Evolutionary conservation across 2,797 vertebrate genomes (phyloP), one percentile per base, ranked within the genome.

Genomic region (Urosaurus nigricauda): DNA sequence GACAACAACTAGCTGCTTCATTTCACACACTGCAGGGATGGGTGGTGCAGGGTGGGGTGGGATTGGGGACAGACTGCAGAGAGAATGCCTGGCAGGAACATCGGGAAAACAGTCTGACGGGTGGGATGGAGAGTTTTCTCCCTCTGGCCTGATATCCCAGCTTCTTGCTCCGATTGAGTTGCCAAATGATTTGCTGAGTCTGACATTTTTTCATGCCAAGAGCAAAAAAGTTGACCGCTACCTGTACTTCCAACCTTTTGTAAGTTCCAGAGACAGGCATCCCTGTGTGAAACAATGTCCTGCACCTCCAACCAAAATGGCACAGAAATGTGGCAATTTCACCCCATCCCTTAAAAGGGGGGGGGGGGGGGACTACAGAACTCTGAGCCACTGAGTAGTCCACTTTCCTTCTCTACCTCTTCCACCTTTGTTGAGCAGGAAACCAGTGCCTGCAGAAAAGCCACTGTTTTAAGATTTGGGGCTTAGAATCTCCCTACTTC

Each of bases 171-270:
- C 17, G 12, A 73, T 26, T 53, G 79, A 53, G 58, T 77, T 32
- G 35, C 26, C 32, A 21, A 85, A 29, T 32, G 56, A 75, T 82
- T 40, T 56, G 78, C 71, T 82, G 58, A 83, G 51, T 21, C 88
- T 1, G 13, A n/a, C 17, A 21, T 32, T 70, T 75, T 77, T 65
- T 79, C 29, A 14, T 6, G 14, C 82, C 87, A 43, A 79, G 83
- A 79, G 65, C 60, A 21, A 70, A 74, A 26, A 53, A 26, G 14
- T 82, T 35, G 47, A 29, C 56, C 6, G 78, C 78, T 43, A 26
- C 35, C 70, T 74, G 26, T 21, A 26, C n/a, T 40, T 75, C 77
- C 74, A 53, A 68, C 65, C 32, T 58, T 85, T n/a, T 35, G 40
- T 19, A 37, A 29, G 11, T 85, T 77, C 12, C 4, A 56, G 8